A percentile compares a stretch with the other conserved stretches of the same genome.
Conservation (phyloP, 2,797 vertebrate species). For the Prionace glauca region DNA sequence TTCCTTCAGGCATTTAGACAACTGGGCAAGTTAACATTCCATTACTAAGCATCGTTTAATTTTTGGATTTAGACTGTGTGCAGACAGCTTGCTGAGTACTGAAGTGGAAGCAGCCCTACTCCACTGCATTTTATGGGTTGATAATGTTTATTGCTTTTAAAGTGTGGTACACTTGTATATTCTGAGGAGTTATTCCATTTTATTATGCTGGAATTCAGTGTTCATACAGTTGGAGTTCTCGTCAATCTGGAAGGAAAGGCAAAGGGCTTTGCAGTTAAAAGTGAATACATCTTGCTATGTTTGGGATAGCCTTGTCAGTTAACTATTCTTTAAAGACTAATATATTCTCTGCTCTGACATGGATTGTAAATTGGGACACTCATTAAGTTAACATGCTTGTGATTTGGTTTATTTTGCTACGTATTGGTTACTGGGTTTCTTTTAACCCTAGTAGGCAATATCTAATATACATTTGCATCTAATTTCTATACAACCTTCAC, state of each 20-base stretch:
- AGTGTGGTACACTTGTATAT: not conserved
- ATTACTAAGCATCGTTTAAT: not conserved
- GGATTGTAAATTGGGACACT: not conserved
- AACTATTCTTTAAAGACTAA: no score
- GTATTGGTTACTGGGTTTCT: not conserved
- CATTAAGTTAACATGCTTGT: not conserved
- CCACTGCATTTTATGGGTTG: not conserved
- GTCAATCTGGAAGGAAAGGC: not conserved
- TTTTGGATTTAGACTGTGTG: not conserved
- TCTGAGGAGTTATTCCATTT: not conserved
- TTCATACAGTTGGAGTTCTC: not conserved
- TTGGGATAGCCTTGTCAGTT: not conserved
- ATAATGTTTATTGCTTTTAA: not conserved
- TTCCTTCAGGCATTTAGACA: not conserved
- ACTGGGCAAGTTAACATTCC: not conserved
- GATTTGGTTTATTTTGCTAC: conserved; percentile 4
- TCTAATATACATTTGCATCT: not conserved
- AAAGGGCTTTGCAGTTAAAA: not conserved
- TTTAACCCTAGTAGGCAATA: not conserved
- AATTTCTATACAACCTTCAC: not conserved
- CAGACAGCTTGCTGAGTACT: not conserved
- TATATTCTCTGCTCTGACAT: not conserved
- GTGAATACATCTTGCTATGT: not conserved
- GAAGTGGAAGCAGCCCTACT: not conserved
- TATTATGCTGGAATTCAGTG: not conserved